phyloP scores from a whole-genome alignment of 2,888 invertebrate genomes.

The Chaitophorus viminalis region DNA sequence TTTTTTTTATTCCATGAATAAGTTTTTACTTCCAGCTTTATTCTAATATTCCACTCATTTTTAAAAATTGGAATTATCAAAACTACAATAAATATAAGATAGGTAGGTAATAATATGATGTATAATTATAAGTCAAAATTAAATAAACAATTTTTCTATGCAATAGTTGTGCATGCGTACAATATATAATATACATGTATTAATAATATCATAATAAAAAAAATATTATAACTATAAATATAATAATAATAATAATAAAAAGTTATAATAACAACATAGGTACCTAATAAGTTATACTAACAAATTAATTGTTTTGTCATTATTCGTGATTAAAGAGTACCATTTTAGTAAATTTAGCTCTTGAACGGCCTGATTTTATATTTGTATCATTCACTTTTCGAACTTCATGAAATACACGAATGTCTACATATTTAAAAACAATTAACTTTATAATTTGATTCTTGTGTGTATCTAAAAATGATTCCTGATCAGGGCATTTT shows the following conservation, averaged over 20 bases:
- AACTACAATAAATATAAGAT: too few relatives aligned
- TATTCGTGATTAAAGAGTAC: constrained; percentile 25
- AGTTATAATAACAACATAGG: constrained; percentile 1
- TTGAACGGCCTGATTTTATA: constrained; percentile 17
- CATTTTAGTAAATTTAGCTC: constrained; percentile 35
- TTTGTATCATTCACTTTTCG: constrained; percentile 25
- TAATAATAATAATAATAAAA: neutral
- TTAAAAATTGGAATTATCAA: too few relatives aligned
- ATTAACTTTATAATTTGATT: constrained; percentile 13
- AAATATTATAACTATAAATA: too few relatives aligned
- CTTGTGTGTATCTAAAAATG: constrained; percentile 27
- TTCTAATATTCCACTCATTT: too few relatives aligned
- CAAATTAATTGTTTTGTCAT: constrained; percentile 4
- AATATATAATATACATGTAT: too few relatives aligned
- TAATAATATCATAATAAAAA: too few relatives aligned
- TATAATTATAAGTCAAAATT: too few relatives aligned
- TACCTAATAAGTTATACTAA: neutral
- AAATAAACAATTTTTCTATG: too few relatives aligned
- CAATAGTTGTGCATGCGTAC: too few relatives aligned
- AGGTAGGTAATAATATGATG: too few relatives aligned
- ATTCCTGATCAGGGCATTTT: constrained; percentile 22
- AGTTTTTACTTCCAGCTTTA: too few relatives aligned
- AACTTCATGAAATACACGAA: constrained; percentile 28
- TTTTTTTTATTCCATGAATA: too few relatives aligned
- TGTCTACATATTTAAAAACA: constrained; percentile 24